These are phyloP conservation scores for Rhizomys pruinosus DNA, from an alignment of 2,113 vertebrate genomes.

Conservation along the genomic window DNA sequence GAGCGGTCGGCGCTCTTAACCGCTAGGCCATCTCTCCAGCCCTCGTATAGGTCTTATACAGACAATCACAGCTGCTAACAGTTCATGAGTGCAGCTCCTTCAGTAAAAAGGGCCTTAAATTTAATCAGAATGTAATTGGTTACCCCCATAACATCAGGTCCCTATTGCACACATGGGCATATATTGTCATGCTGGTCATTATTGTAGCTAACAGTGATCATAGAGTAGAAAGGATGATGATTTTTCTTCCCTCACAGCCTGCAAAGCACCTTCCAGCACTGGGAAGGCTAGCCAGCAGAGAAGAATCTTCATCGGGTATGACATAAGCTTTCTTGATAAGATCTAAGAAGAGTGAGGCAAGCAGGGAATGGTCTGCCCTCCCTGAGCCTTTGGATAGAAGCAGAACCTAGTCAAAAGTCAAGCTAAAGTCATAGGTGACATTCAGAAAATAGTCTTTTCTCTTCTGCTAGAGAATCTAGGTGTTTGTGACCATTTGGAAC, in stretches of 20 bases:
- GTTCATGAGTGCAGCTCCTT: not conserved
- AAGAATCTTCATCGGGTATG: not conserved
- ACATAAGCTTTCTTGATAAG: not conserved
- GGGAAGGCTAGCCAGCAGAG: not conserved
- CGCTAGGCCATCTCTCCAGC: too few species aligned
- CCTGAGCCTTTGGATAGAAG: constrained; percentile 24
- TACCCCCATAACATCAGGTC: not conserved
- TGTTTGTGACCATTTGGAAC: not conserved
- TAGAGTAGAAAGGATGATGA: not conserved
- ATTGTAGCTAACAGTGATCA: not conserved
- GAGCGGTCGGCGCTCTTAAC: too few species aligned
- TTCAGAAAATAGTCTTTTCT: not conserved
- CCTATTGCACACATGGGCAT: not conserved
- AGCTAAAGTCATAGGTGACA: not conserved
- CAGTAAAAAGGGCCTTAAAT: not conserved
- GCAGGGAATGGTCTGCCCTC: not conserved
- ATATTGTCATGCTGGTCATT: too few species aligned
- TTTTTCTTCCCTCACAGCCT: not conserved
- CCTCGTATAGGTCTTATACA: not conserved
- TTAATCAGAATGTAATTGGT: not conserved
- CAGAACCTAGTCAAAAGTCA: constrained; percentile 45
- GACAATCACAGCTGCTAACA: not conserved
- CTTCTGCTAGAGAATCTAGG: not conserved
- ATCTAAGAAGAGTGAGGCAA: not conserved
- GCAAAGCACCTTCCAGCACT: not conserved